Percentiles rank a stretch among this genome's conserved stretches.
These are phyloP conservation scores for Apamea crenata DNA, from an alignment of 2,888 invertebrate species.

Conservation along the genomic window DNA sequence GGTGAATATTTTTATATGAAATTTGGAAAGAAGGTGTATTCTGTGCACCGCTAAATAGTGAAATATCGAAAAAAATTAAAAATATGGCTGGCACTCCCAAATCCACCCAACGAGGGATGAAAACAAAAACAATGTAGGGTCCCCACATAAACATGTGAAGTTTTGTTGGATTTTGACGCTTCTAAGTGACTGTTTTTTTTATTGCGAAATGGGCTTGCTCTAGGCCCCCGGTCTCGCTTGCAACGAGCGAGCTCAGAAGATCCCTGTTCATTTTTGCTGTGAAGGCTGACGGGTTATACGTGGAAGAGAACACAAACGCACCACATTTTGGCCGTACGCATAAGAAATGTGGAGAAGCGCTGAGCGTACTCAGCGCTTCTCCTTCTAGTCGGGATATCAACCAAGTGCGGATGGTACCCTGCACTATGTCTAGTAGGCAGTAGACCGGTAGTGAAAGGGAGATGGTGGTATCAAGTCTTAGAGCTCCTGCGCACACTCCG, in stretches of 20 bases:
- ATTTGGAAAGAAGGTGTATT: not conserved
- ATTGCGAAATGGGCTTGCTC: not conserved
- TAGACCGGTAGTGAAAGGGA: not conserved
- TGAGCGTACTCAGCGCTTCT: not conserved
- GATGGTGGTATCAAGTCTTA: not conserved
- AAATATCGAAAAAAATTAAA: not conserved
- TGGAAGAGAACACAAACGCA: too few relatives aligned
- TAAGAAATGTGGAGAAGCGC: not conserved
- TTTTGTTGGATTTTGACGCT: not conserved
- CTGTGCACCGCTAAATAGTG: not conserved
- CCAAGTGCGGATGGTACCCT: not conserved
- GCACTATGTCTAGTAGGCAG: not conserved
- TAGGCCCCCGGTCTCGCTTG: not conserved
- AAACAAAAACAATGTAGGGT: not conserved
- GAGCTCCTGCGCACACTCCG: not conserved
- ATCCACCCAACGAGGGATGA: not conserved
- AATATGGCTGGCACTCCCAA: not conserved
- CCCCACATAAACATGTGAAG: not conserved
- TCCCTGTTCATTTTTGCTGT: not conserved
- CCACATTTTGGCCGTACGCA: not conserved
- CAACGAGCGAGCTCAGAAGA: not conserved
- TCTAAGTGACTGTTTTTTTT: not conserved
- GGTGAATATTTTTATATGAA: not conserved
- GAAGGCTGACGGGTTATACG: too few relatives aligned
- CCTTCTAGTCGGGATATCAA: not conserved